Conservation (phyloP, 2,888 invertebrate species). For the Caenorhabditis becei region DNA sequence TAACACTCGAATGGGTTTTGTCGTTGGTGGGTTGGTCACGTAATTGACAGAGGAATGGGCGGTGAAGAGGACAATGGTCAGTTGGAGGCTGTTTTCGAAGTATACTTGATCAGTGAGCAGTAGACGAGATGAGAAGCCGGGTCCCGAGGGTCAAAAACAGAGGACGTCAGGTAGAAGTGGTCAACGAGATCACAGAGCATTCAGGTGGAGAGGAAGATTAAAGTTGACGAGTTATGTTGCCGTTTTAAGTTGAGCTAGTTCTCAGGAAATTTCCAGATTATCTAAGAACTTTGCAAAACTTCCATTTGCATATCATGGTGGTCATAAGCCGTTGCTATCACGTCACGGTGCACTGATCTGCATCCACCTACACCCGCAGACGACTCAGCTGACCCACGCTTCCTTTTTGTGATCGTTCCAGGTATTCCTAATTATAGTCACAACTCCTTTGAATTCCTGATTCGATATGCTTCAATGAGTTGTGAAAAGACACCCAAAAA, state of each 20-base stretch:
- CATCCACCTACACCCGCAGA: slow-evolving; percentile 3
- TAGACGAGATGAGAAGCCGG: neutral
- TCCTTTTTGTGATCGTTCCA: neutral
- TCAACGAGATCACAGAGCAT: neutral
- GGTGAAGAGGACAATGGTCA: slow-evolving; percentile 12
- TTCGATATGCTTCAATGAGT: slow-evolving; percentile 23
- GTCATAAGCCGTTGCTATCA: neutral
- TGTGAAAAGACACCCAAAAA: slow-evolving; percentile 8
- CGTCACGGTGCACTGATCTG: neutral
- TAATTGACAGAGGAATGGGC: slow-evolving; percentile 29
- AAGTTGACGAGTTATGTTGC: no score
- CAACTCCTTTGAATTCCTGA: neutral
- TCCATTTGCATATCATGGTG: no score
- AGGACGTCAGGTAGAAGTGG: neutral
- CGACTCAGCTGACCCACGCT: slow-evolving; percentile 1
- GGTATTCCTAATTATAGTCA: neutral
- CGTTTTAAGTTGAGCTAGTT: no score
- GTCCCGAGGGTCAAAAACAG: neutral
- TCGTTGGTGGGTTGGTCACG: slow-evolving; percentile 27
- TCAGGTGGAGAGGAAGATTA: no score
- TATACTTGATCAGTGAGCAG: slow-evolving; percentile 24
- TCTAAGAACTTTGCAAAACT: no score
- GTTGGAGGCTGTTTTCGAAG: neutral
- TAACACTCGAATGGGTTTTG: slow-evolving; percentile 32
- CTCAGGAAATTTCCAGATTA: no score